Evolutionary conservation across 2,888 invertebrate species (phyloP).

Genomic region (Heteromyza rotundicornis): DNA sequence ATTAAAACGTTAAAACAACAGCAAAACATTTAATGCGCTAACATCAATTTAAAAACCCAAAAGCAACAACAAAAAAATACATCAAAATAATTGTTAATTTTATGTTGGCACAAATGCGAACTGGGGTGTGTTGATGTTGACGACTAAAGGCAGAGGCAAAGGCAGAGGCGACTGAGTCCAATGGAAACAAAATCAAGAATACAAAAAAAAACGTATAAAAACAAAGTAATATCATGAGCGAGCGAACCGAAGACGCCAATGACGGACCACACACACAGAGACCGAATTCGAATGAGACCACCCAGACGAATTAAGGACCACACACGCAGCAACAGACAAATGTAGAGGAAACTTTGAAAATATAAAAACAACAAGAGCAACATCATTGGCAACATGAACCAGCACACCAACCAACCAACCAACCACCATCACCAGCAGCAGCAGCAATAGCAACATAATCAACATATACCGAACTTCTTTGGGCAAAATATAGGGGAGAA

Average conservation of each 20-base stretch:
- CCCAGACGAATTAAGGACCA: background rate
- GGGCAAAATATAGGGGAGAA: no score
- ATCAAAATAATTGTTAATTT: background rate
- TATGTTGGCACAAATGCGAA: background rate
- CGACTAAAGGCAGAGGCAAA: background rate
- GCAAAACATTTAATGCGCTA: background rate
- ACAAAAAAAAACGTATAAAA: background rate
- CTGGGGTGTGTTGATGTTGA: background rate
- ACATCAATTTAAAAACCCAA: background rate
- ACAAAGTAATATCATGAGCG: background rate
- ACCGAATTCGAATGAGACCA: background rate
- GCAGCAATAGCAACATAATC: background rate
- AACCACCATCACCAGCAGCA: no score
- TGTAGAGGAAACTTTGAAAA: background rate
- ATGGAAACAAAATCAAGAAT: background rate
- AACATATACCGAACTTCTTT: background rate
- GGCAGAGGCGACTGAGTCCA: no score
- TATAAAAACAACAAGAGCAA: background rate
- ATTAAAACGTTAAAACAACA: background rate
- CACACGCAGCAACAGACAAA: no score
- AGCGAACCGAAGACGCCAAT: background rate
- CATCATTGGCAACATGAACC: background rate
- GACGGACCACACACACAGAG: background rate
- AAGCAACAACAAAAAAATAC: no score
- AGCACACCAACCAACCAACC: background rate